These are phyloP conservation scores for Dinoponera quadriceps DNA, from an alignment of 1,140 invertebrate genomes.

Conservation along the genomic window DNA sequence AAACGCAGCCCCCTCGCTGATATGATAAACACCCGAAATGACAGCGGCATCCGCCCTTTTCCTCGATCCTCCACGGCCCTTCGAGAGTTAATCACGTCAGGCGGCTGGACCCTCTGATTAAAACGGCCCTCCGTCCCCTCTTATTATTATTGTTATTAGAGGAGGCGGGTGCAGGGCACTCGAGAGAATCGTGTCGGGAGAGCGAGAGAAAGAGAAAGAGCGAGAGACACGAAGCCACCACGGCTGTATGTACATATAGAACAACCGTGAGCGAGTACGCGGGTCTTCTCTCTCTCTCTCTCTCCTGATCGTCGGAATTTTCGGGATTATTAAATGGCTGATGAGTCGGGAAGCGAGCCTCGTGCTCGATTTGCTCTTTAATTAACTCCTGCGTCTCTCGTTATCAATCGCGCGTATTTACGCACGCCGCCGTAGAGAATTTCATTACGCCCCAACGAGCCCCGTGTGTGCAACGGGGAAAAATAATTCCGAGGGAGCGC, in stretches of 20 bases:
- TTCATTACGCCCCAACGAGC: background rate
- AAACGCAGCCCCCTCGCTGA: conserved; percentile 68
- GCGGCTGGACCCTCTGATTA: conserved; percentile 76
- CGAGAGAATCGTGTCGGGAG: conserved; percentile 54
- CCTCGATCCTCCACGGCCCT: conserved; percentile 47
- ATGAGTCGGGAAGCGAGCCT: conserved; percentile 64
- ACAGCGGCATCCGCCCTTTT: conserved; percentile 61
- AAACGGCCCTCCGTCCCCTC: conserved; percentile 74
- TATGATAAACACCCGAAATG: conserved; percentile 79
- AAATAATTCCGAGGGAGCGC: too few relatives aligned
- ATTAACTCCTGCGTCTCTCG: conserved; percentile 67
- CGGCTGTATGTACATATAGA: conserved; percentile 18
- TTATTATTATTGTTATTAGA: conserved; percentile 78
- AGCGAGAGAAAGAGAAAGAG: too few relatives aligned
- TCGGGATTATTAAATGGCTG: conserved; percentile 74
- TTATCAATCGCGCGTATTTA: conserved; percentile 55
- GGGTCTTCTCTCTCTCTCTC: too few relatives aligned
- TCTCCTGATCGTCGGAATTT: conserved; percentile 70
- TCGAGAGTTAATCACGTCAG: conserved; percentile 79
- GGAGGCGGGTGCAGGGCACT: conserved; percentile 67
- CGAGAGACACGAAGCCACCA: conserved; percentile 26
- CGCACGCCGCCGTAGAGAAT: background rate
- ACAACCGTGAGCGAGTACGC: background rate
- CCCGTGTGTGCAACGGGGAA: too few relatives aligned
- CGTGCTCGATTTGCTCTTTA: conserved; percentile 61